Percentiles rank a stretch among this genome's conserved stretches.
Evolutionary conservation across 2,113 vertebrate species (phyloP).

Genomic region (Oncorhynchus nerka): DNA sequence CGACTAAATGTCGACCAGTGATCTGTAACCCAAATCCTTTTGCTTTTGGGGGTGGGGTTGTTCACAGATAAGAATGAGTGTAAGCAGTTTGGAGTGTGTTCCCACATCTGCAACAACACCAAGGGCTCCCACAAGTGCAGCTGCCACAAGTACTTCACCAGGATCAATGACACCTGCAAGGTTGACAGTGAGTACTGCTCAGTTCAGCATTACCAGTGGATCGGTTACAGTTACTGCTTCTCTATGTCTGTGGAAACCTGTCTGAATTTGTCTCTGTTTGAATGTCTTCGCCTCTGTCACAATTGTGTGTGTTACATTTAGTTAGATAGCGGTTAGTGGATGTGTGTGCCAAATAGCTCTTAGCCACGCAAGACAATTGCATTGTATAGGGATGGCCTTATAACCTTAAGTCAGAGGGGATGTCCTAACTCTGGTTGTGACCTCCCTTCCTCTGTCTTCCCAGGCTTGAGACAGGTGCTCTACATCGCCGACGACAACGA

Average conservation of each 20-base stretch:
- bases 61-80: slow-evolving; percentile 90
- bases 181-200: slow-evolving; percentile 79
- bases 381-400: too few relatives aligned
- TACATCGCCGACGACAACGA: slow-evolving; percentile 97
- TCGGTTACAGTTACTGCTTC: too few relatives aligned
- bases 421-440: neutral
- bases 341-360: too few relatives aligned
- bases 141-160: slow-evolving; percentile 90
- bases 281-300: too few relatives aligned
- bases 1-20: neutral
- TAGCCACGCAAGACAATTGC: too few relatives aligned
- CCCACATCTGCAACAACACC: slow-evolving; percentile 97
- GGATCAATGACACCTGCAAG: slow-evolving; percentile 90
- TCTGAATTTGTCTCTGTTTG: too few relatives aligned
- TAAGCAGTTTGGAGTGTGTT: slow-evolving; percentile 85
- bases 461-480: slow-evolving; percentile 82
- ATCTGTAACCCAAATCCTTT: neutral
- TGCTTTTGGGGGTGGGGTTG: neutral
- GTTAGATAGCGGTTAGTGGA: too few relatives aligned
- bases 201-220: neutral
- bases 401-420: too few relatives aligned
- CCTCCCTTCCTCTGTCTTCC: neutral
- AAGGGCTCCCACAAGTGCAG: slow-evolving; percentile 92
- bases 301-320: too few relatives aligned
- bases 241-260: too few relatives aligned